Conservation (phyloP, 2,797 vertebrate species). For the Acrossocheilus fasciatus region DNA sequence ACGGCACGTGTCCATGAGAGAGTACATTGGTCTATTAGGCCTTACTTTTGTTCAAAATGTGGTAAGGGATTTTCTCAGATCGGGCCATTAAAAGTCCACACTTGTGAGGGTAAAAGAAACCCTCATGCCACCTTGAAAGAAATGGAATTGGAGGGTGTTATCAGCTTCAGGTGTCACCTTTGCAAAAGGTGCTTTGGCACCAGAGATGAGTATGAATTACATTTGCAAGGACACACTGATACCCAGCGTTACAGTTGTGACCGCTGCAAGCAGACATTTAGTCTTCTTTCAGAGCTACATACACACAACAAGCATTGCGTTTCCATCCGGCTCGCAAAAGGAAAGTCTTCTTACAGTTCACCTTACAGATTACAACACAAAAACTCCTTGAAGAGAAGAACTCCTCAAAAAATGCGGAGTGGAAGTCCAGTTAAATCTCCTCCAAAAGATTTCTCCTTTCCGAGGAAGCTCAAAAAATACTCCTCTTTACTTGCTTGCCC, state of each 20-base stretch:
- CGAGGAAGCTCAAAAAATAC: conserved; percentile 47
- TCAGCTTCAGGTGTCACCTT: conserved; percentile 80
- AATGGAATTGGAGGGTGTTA: conserved; percentile 58
- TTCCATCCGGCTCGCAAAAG: conserved; percentile 53
- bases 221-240: conserved; percentile 77
- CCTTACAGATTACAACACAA: conserved; percentile 60
- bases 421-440: conserved; percentile 37
- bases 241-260: conserved; percentile 75
- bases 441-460: conserved; percentile 1
- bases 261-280: conserved; percentile 77
- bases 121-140: conserved; percentile 35
- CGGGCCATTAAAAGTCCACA: conserved; percentile 78
- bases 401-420: conserved; percentile 12
- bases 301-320: conserved; percentile 69
- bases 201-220: conserved; percentile 77
- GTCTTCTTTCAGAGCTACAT: conserved; percentile 72
- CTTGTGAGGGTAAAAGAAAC: conserved; percentile 63
- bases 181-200: conserved; percentile 76
- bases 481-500: conserved; percentile 54
- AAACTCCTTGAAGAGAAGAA: conserved; percentile 49
- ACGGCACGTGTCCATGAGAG: conserved; percentile 80
- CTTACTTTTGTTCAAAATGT: conserved; percentile 79
- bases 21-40: conserved; percentile 81
- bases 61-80: conserved; percentile 80
- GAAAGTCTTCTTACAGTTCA: conserved; percentile 21